Conservation (phyloP, 2,797 vertebrate genomes). For the Urophycis tenuis region DNA sequence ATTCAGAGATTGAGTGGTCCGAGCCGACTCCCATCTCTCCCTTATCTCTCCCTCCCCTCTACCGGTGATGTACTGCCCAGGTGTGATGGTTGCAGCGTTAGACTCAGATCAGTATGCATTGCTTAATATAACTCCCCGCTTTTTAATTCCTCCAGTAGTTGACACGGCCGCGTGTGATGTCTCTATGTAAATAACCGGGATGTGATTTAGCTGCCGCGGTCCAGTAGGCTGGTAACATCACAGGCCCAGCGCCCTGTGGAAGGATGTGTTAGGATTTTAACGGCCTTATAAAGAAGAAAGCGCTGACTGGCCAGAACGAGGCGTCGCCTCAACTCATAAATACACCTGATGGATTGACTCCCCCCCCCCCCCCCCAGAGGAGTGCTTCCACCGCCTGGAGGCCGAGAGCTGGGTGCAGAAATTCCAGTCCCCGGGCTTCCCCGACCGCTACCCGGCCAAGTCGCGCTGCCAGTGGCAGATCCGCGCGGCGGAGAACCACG, state of each 20-base stretch:
- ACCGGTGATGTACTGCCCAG: conserved; percentile 28
- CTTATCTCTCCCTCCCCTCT: conserved; percentile 9
- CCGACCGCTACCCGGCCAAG: conserved; percentile 39
- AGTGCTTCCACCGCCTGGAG: conserved; percentile 60
- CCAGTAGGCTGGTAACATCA: background rate
- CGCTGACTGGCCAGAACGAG: background rate
- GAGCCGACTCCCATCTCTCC: too few relatives aligned
- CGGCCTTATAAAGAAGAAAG: background rate
- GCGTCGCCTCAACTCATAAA: background rate
- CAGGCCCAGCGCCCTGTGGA: background rate
- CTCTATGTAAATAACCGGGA: too few relatives aligned
- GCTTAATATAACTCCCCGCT: background rate
- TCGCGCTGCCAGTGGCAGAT: conserved; percentile 77
- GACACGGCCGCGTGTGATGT: too few relatives aligned
- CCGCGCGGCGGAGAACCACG: conserved; percentile 40
- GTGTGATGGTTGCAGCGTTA: conserved; percentile 28
- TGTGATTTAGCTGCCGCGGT: too few relatives aligned
- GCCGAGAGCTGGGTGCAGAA: conserved; percentile 10
- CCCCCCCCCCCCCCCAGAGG: conserved; percentile 29
- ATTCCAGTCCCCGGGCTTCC: conserved; percentile 56
- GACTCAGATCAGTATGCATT: conserved; percentile 16
- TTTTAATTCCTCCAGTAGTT: too few relatives aligned
- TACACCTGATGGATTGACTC: background rate
- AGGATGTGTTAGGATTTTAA: background rate
- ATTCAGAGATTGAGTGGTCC: too few relatives aligned